Conservation (phyloP, 2,797 vertebrate genomes). For the Halcyon chelicuti region DNA sequence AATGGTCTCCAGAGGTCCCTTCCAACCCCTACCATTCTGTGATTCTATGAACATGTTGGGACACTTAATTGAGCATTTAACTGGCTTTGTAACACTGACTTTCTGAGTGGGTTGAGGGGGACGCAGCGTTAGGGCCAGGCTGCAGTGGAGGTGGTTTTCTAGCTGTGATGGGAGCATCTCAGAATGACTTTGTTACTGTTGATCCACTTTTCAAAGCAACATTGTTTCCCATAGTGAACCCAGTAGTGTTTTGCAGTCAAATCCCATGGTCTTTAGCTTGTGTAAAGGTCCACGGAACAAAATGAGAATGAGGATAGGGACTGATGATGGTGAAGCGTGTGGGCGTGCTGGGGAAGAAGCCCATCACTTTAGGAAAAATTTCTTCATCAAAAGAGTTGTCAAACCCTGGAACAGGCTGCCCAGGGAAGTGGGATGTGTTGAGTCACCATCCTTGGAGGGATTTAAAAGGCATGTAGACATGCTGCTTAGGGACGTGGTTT, state of each 20-base stretch:
- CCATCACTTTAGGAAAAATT: background rate
- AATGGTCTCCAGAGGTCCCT: too few relatives aligned
- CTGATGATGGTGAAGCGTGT: accelerated
- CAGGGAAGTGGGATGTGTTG: background rate
- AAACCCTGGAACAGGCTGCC: background rate
- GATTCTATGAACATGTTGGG: background rate
- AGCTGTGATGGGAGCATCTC: background rate
- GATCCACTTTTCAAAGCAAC: background rate
- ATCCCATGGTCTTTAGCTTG: background rate
- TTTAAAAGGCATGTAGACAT: background rate
- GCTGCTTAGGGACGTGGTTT: background rate
- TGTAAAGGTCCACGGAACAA: background rate
- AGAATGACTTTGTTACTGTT: background rate
- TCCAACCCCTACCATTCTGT: too few relatives aligned
- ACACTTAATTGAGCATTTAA: constrained; percentile 56
- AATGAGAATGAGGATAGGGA: background rate
- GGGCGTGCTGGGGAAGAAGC: background rate
- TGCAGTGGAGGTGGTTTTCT: background rate
- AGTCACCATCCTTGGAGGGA: background rate
- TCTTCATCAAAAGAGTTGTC: background rate
- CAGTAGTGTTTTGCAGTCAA: background rate
- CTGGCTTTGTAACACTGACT: constrained; percentile 46
- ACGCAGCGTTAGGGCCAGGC: background rate
- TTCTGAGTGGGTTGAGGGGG: background rate
- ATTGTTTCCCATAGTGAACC: accelerated